A percentile compares a stretch with the other conserved stretches of the same genome.
Conservation (phyloP, 2,888 invertebrate species). For the Rhimphoctona megacephalus region DNA sequence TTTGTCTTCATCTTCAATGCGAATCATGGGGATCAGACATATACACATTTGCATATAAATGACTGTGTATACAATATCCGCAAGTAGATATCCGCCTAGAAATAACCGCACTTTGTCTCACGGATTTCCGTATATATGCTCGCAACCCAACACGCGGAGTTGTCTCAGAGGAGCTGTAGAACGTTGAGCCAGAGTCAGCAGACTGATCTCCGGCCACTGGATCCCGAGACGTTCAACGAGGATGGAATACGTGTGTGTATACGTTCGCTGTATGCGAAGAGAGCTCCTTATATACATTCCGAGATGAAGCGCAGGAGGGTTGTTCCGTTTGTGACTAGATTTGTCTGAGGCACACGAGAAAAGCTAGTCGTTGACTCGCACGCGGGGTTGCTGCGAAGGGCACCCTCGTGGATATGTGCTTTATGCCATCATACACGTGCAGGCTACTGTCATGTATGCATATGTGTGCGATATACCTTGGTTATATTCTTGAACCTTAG, state of each 20-base stretch:
- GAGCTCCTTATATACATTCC: conserved; percentile 12
- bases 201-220: conserved; percentile 58
- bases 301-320: conserved; percentile 57
- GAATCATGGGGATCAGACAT: conserved; percentile 20
- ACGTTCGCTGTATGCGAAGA: not conserved
- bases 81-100: conserved; percentile 25
- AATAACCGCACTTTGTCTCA: conserved; percentile 44
- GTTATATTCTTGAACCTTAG: not conserved
- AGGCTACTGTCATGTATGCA: conserved; percentile 30
- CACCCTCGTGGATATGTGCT: conserved; percentile 74
- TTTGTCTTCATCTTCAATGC: not conserved
- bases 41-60: conserved; percentile 39
- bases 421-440: conserved; percentile 66
- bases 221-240: conserved; percentile 51
- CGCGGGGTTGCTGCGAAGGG: conserved; percentile 53
- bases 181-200: conserved; percentile 65
- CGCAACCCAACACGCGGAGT: conserved; percentile 9
- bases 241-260: conserved; percentile 35
- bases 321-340: conserved; percentile 64
- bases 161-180: conserved; percentile 61
- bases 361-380: conserved; percentile 57
- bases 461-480: not conserved
- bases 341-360: conserved; percentile 60
- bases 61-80: not conserved
- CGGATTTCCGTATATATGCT: conserved; percentile 39